Evolutionary conservation across 2,888 invertebrate genomes (phyloP).

Genomic region (Steinernema hermaphroditum): DNA sequence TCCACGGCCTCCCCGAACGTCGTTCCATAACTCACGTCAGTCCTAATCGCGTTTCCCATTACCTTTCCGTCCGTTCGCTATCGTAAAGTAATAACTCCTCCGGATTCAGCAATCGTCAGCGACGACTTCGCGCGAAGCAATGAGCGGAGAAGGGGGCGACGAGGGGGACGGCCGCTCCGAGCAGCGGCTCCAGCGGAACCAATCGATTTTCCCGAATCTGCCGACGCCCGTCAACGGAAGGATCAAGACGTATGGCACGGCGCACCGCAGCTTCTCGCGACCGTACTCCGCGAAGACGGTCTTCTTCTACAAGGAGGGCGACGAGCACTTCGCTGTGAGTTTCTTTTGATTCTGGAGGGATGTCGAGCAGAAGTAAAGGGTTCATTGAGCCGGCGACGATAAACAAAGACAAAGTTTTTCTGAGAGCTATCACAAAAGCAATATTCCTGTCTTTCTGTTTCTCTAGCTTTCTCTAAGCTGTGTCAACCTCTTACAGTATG

Average conservation of each 20-base stretch:
- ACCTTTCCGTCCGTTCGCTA: too few relatives aligned
- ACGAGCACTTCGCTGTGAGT: conserved; percentile 60
- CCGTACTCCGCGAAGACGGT: conserved; percentile 66
- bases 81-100: not conserved
- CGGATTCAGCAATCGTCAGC: conserved; percentile 6
- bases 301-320: conserved; percentile 65
- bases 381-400: too few relatives aligned
- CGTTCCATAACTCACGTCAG: not conserved
- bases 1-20: too few relatives aligned
- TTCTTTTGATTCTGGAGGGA: not conserved
- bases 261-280: conserved; percentile 52
- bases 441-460: too few relatives aligned
- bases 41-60: too few relatives aligned
- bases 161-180: not conserved
- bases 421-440: too few relatives aligned
- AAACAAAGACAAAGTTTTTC: too few relatives aligned
- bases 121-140: conserved; percentile 21
- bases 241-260: conserved; percentile 44
- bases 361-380: not conserved
- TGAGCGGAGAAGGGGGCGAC: conserved; percentile 1
- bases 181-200: not conserved
- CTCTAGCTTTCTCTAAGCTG: too few relatives aligned
- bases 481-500: too few relatives aligned
- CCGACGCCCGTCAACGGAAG: conserved; percentile 54
- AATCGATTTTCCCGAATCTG: conserved; percentile 45